A percentile compares a stretch with the other conserved stretches of the same genome.
phyloP scores from a whole-genome alignment of 2,797 vertebrate species.

The Cirrhinus molitorella region DNA sequence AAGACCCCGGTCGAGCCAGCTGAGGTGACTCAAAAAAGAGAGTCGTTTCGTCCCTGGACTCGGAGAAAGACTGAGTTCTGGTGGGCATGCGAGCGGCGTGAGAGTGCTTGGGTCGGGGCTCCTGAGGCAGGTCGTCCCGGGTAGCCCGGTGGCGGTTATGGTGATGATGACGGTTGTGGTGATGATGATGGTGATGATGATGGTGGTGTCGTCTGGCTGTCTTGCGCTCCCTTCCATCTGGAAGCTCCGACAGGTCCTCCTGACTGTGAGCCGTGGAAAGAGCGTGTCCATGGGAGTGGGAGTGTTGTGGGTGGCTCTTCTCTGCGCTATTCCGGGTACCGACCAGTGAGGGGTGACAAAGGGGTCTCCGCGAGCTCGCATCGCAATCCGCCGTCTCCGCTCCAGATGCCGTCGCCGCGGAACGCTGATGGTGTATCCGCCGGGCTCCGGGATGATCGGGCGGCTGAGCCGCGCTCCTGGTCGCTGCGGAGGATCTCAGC shows the following conservation, averaged over 20 bases:
- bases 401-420: conserved; percentile 56
- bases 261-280: conserved; percentile 72
- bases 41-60: conserved; percentile 77
- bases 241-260: conserved; percentile 73
- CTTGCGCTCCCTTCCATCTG: conserved; percentile 74
- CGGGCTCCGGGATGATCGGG: conserved; percentile 63
- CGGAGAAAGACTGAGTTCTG: conserved; percentile 74
- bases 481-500: conserved; percentile 80
- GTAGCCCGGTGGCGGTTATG: conserved; percentile 61
- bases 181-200: conserved; percentile 61
- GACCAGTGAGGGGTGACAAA: conserved; percentile 85
- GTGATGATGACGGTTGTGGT: conserved; percentile 58
- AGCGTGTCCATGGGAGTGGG: conserved; percentile 61
- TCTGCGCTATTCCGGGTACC: conserved; percentile 69
- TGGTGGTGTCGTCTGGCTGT: conserved; percentile 68
- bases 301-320: conserved; percentile 70
- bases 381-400: conserved; percentile 80
- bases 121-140: conserved; percentile 71
- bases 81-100: conserved; percentile 68
- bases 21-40: conserved; percentile 70
- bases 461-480: conserved; percentile 74
- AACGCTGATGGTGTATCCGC: conserved; percentile 74
- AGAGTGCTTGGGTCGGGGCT: conserved; percentile 66
- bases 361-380: conserved; percentile 90
- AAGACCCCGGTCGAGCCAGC: conserved; percentile 61